Percentiles rank a stretch among this genome's conserved stretches.
Evolutionary conservation across 2,113 vertebrate genomes (phyloP).

Genomic region (Coryphaenoides rupestris): DNA sequence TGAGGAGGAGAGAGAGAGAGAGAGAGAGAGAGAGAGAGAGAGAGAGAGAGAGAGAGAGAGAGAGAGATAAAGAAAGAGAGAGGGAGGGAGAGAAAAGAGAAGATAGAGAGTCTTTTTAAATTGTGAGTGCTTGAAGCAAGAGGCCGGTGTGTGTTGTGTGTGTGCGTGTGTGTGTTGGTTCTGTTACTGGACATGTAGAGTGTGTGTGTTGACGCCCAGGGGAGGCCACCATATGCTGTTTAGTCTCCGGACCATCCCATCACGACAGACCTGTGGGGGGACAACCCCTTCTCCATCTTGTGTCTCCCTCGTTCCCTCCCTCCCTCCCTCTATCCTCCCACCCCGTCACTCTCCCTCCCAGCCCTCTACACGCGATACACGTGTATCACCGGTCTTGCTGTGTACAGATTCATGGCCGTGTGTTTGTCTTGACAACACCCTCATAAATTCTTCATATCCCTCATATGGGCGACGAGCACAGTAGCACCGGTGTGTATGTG

Average conservation of each 20-base stretch:
- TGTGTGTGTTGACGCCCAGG: slow-evolving; percentile 58
- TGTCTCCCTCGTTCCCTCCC: slow-evolving; percentile 49
- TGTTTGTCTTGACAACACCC: slow-evolving; percentile 20
- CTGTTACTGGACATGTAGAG: slow-evolving; percentile 54
- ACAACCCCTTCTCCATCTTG: slow-evolving; percentile 32
- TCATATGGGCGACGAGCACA: slow-evolving; percentile 13
- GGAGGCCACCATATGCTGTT: slow-evolving; percentile 71
- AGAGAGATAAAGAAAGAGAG: not conserved
- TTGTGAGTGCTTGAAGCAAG: too few species aligned
- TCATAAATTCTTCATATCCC: slow-evolving; percentile 39
- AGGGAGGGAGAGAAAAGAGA: not conserved
- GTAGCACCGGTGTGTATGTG: too few species aligned
- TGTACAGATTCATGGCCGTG: slow-evolving; percentile 22
- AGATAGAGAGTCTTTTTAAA: slow-evolving; percentile 7
- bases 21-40: too few species aligned
- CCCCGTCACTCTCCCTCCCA: slow-evolving; percentile 5
- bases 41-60: not conserved
- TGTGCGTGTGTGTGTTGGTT: slow-evolving; percentile 24
- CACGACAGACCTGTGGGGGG: slow-evolving; percentile 36
- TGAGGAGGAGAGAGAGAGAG: too few species aligned
- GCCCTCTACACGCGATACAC: too few species aligned
- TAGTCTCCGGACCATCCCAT: slow-evolving; percentile 51
- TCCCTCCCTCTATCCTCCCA: slow-evolving; percentile 21
- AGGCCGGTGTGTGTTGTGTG: slow-evolving; percentile 22
- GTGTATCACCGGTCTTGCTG: slow-evolving; percentile 30